A percentile compares a stretch with the other conserved stretches of the same genome.
Evolutionary conservation across 2,113 vertebrate genomes (phyloP).

Genomic region (Lepus americanus): DNA sequence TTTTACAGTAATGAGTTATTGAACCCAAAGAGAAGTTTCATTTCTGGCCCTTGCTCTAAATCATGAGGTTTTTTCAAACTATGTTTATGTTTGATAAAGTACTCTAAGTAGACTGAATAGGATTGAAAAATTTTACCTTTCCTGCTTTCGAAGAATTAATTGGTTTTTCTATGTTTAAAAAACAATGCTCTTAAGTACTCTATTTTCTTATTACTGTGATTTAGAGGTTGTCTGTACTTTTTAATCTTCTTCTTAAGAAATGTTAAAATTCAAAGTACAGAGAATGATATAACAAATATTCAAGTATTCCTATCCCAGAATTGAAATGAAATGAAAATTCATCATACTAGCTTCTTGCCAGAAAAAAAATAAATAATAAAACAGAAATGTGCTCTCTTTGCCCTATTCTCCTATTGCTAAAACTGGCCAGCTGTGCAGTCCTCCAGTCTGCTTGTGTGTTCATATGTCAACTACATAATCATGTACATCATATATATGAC

Average conservation of each 20-base stretch:
- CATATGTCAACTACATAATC: neutral
- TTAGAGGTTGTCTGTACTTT: slow-evolving; percentile 14
- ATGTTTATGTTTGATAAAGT: neutral
- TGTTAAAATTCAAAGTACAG: slow-evolving; percentile 8
- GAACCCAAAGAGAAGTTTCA: slow-evolving; percentile 57
- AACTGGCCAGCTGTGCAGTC: neutral
- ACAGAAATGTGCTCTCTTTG: neutral
- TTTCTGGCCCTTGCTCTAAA: neutral
- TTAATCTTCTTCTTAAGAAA: slow-evolving; percentile 36
- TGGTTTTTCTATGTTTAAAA: neutral
- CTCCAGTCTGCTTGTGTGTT: neutral
- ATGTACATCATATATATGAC: neutral
- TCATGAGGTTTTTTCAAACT: slow-evolving; percentile 13
- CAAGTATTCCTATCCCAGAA: neutral
- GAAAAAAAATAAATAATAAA: neutral
- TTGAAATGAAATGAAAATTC: slow-evolving; percentile 33
- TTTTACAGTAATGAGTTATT: slow-evolving; percentile 63
- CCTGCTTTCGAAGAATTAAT: slow-evolving; percentile 12
- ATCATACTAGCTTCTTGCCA: neutral
- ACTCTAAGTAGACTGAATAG: neutral
- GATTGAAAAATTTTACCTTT: neutral
- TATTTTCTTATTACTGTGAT: neutral
- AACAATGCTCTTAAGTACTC: neutral
- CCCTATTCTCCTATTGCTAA: neutral
- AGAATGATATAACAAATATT: slow-evolving; percentile 15